These are phyloP conservation scores for Ceratitis capitata DNA, from an alignment of 1,140 invertebrate genomes.

Conservation along the genomic window DNA sequence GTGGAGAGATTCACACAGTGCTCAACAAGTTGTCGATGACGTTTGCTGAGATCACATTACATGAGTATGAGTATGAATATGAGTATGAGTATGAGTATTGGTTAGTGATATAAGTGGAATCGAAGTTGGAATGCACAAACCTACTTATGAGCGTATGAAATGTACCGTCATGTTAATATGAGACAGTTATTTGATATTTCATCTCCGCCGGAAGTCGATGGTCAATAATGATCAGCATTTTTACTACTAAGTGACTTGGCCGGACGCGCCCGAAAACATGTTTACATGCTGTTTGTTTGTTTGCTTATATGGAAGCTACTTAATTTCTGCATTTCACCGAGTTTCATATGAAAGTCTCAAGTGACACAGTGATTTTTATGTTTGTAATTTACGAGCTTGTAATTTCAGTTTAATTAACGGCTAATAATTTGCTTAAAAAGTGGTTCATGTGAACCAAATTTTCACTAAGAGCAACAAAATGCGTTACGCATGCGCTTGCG, in stretches of 20 bases:
- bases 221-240: not conserved
- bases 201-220: slow-evolving; percentile 23
- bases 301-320: not conserved
- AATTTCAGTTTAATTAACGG: not conserved
- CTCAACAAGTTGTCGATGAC: not conserved
- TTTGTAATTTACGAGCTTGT: not conserved
- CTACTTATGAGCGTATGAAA: not conserved
- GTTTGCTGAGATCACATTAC: not conserved
- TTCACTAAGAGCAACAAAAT: not conserved
- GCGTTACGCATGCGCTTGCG: not conserved
- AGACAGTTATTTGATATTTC: slow-evolving; percentile 15
- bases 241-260: not conserved
- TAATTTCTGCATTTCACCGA: not conserved
- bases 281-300: not conserved
- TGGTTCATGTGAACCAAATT: not conserved
- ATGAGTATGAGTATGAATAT: not conserved
- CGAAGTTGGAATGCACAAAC: too few relatives aligned
- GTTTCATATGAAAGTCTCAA: not conserved
- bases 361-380: not conserved
- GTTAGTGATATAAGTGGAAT: not conserved
- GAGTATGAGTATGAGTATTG: not conserved
- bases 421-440: not conserved
- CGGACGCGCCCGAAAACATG: not conserved
- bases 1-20: not conserved
- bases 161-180: not conserved